Evolutionary conservation across 1,140 invertebrate species (phyloP), one percentile per base, ranked within the genome.

Genomic region (Scaptomyza montana): DNA sequence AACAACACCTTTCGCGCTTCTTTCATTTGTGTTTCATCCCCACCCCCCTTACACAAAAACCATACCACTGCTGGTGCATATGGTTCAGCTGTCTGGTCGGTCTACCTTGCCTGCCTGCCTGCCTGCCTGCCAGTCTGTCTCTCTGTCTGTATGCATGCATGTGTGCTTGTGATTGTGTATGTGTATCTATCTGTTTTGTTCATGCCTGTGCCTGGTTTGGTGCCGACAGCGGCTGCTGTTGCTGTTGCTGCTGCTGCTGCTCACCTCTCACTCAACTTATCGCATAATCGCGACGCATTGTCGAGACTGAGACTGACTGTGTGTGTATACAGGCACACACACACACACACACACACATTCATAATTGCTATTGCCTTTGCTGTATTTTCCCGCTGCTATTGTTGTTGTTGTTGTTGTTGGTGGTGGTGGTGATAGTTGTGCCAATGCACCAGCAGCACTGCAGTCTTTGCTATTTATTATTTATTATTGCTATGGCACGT

Each of bases 281-380:
- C 74, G 74, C 77, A 80, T 80, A 86, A 85, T 85, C 81, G 73
- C 67, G 46, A 49, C 56, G 77, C 67, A 79, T 78, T 79, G 80
- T 73, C 66, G 75, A 70, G 71, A 74, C 57, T 68, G 51, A 65
- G 64, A 51, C 50, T 41, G 54, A 54, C 45, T 65, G 46, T 30
- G 12, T 67, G 13, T 59, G 39, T 50, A 45, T 39, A 45, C 28
- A 46, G 16, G 16, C 16, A 16, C 16, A 16, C 16, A 16, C 16
- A 16, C 16, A 16, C 16, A 16, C 16, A 16, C 16, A 1, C 50
- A 21, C 47, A 54, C 19, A 33, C 50, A 46, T 46, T 28, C 36
- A 66, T 59, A 57, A 64, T 70, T 70, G 45, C 46, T 25, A 68
- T 62, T 74, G 78, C 68, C 41, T 16, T 49, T 56, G 61, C 36